Evolutionary conservation across 2,888 invertebrate genomes (phyloP).

Genomic region (Aricia artaxerxes): DNA sequence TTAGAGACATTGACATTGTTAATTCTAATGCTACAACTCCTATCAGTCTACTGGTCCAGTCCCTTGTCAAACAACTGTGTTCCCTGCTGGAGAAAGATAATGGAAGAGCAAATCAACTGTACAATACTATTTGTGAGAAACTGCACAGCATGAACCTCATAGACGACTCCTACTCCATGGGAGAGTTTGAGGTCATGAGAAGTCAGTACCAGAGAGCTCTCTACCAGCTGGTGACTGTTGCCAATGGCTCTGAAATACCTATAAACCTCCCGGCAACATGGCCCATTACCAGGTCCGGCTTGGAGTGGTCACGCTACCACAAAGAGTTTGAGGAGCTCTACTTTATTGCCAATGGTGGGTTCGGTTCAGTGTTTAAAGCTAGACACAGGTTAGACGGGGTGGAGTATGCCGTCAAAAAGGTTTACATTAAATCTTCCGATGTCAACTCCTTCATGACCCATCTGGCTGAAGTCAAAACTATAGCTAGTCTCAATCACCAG

Average conservation of each 20-base stretch:
- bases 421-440: slow-evolving; percentile 82
- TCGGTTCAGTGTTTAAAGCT: slow-evolving; percentile 88
- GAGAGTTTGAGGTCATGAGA: slow-evolving; percentile 85
- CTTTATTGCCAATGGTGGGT: slow-evolving; percentile 87
- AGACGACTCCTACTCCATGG: slow-evolving; percentile 84
- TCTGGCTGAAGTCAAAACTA: slow-evolving; percentile 88
- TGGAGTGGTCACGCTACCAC: slow-evolving; percentile 84
- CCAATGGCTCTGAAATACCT: slow-evolving; percentile 78
- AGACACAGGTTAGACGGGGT: slow-evolving; percentile 87
- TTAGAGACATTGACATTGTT: slow-evolving; percentile 65
- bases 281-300: slow-evolving; percentile 75
- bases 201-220: slow-evolving; percentile 85
- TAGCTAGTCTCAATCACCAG: slow-evolving; percentile 88
- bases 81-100: slow-evolving; percentile 82
- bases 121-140: slow-evolving; percentile 84
- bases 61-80: slow-evolving; percentile 85
- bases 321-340: slow-evolving; percentile 85
- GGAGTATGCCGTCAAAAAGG: slow-evolving; percentile 91
- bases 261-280: slow-evolving; percentile 72
- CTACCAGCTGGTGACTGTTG: slow-evolving; percentile 82
- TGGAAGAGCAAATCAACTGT: slow-evolving; percentile 79
- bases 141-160: slow-evolving; percentile 85
- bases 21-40: slow-evolving; percentile 76
- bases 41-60: slow-evolving; percentile 85
- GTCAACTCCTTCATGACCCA: slow-evolving; percentile 83